A percentile compares a stretch with the other conserved stretches of the same genome.
Evolutionary conservation across 2,888 invertebrate species (phyloP).

Genomic region (Cerastis rubricosa): DNA sequence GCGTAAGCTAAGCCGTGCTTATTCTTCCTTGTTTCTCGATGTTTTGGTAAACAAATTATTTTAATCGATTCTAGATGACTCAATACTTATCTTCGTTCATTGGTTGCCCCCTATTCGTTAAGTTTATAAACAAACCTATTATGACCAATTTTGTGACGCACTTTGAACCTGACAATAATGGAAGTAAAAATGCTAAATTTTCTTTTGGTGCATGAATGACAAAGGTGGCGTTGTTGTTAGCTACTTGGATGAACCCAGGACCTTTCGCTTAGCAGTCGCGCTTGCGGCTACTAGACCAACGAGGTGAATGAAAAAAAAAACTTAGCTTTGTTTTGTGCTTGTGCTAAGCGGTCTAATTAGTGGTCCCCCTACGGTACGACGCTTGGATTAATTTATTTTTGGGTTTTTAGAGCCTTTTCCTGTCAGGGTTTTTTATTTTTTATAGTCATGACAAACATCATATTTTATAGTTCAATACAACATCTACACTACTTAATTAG

Average conservation of each 20-base stretch:
- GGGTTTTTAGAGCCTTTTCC: no score
- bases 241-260: not conserved
- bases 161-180: not conserved
- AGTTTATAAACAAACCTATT: conserved; percentile 26
- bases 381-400: no score
- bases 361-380: no score
- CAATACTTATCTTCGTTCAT: not conserved
- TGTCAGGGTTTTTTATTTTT: no score
- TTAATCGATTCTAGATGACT: conserved; percentile 1
- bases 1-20: not conserved
- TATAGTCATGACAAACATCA: no score
- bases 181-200: not conserved
- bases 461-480: no score
- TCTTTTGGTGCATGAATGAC: not conserved
- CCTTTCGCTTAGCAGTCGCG: not conserved
- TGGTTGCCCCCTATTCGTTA: not conserved
- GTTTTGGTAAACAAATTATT: conserved; percentile 17
- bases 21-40: not conserved
- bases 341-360: no score
- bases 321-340: no score
- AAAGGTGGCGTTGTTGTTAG: not conserved
- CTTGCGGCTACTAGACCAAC: not conserved
- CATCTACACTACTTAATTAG: no score
- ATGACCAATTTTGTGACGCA: not conserved
- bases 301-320: not conserved